Evolutionary conservation across 2,888 invertebrate species (phyloP), one percentile per base, ranked within the genome.

Genomic region (Pinctada fucata): DNA sequence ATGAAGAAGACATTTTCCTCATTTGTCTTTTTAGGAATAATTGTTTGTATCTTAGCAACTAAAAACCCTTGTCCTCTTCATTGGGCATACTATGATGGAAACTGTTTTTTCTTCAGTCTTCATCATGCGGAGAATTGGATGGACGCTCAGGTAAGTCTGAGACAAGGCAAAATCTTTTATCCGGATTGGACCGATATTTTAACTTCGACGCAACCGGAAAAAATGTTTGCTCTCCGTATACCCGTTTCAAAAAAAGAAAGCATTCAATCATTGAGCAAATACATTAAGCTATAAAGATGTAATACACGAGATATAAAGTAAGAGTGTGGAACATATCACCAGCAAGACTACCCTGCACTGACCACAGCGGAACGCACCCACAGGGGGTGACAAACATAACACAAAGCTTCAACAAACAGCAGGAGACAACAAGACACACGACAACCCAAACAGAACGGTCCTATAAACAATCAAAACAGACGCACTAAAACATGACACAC

Each of bases 51-150:
- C 6, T 13, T 58, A 13, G 58, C 58, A 0, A 58, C 58, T 13
- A 58, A 58, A 58, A 58, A 58, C 13, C 58, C 58, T 6, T 58
- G 58, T 58, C 58, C 58, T 10, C 8, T 10, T 10, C 58, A 58
- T 13, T 58, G 58, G 58, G 58, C 58, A 58, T 58, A 58, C 58
- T 58, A 58, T 58, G 58, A 58, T 58, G 58, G 58, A 10, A 58
- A 58, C 58, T 58, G 58, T 13, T 58, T 58, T 58, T 58, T 10
- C 13, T 58, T 58, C 13, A 10, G 8, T 10, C 6, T 58, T 10
- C 58, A 58, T 58, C 13, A 6, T 58, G 58, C 58, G 13, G 58
- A 58, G 58, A 58, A 13, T 10, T 58, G 58, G 58, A 13, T 10
- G 6, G 58, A 58, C 6, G 58, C 58, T 10, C 58, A 58, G 13